phyloP scores from a whole-genome alignment of 2,113 vertebrate species.

The Hypomesus transpacificus region DNA sequence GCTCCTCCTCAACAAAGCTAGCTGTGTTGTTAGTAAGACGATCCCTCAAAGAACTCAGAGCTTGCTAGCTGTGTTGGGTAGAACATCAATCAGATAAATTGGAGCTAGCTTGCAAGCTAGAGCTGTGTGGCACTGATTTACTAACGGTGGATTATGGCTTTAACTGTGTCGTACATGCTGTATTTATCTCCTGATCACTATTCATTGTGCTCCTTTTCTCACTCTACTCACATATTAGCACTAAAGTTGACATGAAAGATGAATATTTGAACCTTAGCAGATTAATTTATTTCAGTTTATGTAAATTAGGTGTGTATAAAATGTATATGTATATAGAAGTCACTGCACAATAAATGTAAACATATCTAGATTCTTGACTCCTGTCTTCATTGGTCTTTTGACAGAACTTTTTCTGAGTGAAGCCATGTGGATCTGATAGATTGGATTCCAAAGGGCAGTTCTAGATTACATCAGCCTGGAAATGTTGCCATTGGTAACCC shows the following conservation, averaged over 20 bases:
- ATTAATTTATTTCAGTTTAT: conserved; percentile 71
- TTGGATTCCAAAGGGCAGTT: conserved; percentile 27
- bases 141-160: not conserved
- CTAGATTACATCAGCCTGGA: conserved; percentile 12
- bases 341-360: conserved; percentile 73
- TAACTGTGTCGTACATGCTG: conserved; percentile 49
- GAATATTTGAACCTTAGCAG: conserved; percentile 54
- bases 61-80: no score
- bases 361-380: conserved; percentile 53
- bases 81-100: no score
- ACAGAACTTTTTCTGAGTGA: conserved; percentile 1
- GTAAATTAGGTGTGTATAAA: conserved; percentile 75
- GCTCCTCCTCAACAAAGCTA: no score
- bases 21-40: no score
- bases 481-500: conserved; percentile 36
- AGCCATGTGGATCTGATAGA: conserved; percentile 32
- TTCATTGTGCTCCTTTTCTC: conserved; percentile 41
- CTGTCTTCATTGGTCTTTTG: conserved; percentile 35
- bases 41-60: no score
- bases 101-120: no score
- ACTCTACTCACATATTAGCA: conserved; percentile 34
- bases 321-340: conserved; percentile 71
- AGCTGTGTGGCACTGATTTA: no score
- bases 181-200: conserved; percentile 48
- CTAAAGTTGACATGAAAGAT: conserved; percentile 51